Evolutionary conservation across 2,113 vertebrate species (phyloP), one percentile per base, ranked within the genome.

Genomic region (Apteryx owenii): DNA sequence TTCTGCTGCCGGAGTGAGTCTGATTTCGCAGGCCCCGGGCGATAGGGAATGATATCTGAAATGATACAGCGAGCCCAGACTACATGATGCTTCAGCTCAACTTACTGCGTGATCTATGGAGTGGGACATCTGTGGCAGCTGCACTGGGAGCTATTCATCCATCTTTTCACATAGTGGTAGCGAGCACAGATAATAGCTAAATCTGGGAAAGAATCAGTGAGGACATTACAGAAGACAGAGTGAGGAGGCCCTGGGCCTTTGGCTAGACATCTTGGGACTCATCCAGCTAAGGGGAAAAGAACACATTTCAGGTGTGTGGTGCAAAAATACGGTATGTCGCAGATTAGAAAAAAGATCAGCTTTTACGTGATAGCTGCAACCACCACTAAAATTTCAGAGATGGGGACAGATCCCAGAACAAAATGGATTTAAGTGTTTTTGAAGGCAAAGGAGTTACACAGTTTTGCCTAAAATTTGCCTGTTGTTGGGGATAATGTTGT

Each of bases 141-240:
- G 28, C 80, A 16, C 91, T 93, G 91, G 87, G 23, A 95, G 58
- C 73, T 94, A 38, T 8, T 85, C 83, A 93, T 96, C 90, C 62
- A 60, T 88, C 91, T 91, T 92, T 15, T 33, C 70, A 44, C 9
- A 1, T 9, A 62, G 38, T 65, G 60, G 42, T 9, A 65, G 65
- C 1, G 20, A 94, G 73, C 91, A 68, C 72, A 78, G 56, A 9
- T 42, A 87, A 64, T 38, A 85, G 85, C 58, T 77, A 56, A 65
- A 89, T 78, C 81, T 75, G 29, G 29, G 75, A 46, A 84, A 33
- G 53, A 79, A 29, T 26, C 56, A 22, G 65, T 5, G 17, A 64
- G 82, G 76, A 81, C 65, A 18, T 71, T 69, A 64, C 0, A 0
- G 76, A 58, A 94, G 89, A 89, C 77, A 78, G 54, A 94, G 21